These are phyloP conservation scores for Gallinago paraguaiae DNA, from an alignment of 2,113 vertebrate species.

Conservation along the genomic window DNA sequence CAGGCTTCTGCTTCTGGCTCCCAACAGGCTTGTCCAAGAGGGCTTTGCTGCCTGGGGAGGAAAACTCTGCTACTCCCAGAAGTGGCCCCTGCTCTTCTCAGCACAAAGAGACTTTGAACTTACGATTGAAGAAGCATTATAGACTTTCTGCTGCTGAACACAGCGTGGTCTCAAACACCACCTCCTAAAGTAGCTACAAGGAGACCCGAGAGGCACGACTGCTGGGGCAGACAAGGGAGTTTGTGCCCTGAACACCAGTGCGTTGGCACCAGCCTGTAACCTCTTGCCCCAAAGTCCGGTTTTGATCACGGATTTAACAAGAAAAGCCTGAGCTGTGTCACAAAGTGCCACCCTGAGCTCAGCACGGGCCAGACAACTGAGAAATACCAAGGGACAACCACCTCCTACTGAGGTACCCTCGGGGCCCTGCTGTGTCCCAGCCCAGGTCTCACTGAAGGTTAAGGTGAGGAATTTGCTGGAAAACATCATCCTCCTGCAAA, in stretches of 20 bases:
- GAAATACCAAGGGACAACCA: not conserved
- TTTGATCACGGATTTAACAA: not conserved
- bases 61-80: not conserved
- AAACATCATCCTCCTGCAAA: not conserved
- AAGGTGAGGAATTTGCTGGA: not conserved
- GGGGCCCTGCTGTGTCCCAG: not conserved
- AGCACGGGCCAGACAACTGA: not conserved
- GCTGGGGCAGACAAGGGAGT: not conserved
- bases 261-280: not conserved
- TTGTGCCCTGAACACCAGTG: not conserved
- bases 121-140: not conserved
- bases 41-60: not conserved
- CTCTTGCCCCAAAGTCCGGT: not conserved
- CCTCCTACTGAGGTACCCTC: not conserved
- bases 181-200: not conserved
- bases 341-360: not conserved
- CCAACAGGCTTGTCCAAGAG: not conserved
- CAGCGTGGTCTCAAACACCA: accelerated
- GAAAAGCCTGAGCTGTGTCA: not conserved
- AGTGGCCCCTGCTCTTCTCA: not conserved
- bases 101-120: not conserved
- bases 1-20: not conserved
- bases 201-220: accelerated
- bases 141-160: not conserved
- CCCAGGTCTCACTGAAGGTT: not conserved